Conservation (phyloP, 2,797 vertebrate species). For the Oreochromis grahami region DNA sequence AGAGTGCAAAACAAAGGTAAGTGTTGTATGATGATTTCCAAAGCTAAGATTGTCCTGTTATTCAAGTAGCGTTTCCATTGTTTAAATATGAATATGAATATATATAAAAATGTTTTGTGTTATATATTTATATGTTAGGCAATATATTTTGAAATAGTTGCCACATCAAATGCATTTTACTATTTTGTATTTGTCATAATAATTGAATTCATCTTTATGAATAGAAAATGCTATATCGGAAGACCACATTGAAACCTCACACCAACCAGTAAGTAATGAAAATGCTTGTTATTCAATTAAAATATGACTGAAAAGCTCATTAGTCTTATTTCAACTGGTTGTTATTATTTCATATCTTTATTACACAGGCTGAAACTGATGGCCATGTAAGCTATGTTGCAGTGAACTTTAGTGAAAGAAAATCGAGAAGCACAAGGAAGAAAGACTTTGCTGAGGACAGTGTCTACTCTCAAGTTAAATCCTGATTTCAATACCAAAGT, state of each 20-base stretch:
- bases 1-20: background rate
- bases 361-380: background rate
- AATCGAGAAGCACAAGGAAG: background rate
- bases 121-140: fast-evolving
- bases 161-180: background rate
- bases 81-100: background rate
- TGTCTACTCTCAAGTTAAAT: background rate
- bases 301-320: background rate
- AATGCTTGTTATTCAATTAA: background rate
- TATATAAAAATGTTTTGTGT: background rate
- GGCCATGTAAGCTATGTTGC: fast-evolving
- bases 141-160: background rate
- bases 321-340: fast-evolving
- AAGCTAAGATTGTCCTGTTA: fast-evolving
- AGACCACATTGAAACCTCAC: fast-evolving
- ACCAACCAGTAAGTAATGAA: background rate
- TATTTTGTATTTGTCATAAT: background rate
- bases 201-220: fast-evolving
- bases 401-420: background rate
- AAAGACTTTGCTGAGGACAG: background rate
- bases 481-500: background rate
- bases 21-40: fast-evolving
- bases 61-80: fast-evolving
- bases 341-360: background rate
- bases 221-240: background rate